Conservation (phyloP, 2,888 invertebrate genomes). For the Acanthosepion esculentum region DNA sequence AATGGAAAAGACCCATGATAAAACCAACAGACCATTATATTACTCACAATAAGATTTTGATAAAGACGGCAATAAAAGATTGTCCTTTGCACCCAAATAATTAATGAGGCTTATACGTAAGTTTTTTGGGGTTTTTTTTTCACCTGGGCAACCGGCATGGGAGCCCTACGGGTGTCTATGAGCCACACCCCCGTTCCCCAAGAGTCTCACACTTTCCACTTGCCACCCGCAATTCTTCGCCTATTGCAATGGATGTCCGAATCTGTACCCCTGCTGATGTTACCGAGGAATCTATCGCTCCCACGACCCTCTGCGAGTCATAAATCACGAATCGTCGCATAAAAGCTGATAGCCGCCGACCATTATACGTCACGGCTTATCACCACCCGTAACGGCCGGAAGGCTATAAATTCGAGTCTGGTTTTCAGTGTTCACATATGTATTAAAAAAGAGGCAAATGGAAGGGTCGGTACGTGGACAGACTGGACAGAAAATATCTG, state of each 20-base stretch:
- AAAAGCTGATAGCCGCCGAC: not conserved
- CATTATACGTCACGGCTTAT: slow-evolving; percentile 21
- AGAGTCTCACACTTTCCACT: not conserved
- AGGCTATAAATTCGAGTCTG: not conserved
- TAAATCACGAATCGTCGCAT: not conserved
- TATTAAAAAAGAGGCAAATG: not conserved
- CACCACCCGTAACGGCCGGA: slow-evolving; percentile 20
- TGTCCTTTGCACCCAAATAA: not conserved
- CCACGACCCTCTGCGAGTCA: not conserved
- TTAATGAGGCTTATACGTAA: not conserved
- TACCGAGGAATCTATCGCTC: not conserved
- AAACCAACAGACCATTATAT: not conserved
- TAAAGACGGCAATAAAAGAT: not conserved
- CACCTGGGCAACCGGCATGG: slow-evolving; percentile 16
- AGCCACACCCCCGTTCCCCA: not conserved
- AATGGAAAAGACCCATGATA: not conserved
- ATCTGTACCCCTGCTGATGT: not conserved
- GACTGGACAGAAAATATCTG: no score
- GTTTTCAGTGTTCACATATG: not conserved
- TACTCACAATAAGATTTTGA: not conserved
- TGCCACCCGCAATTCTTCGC: not conserved
- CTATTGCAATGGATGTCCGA: slow-evolving; percentile 8
- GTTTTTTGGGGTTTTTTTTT: not conserved
- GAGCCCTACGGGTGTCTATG: not conserved
- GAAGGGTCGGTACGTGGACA: no score